Conservation (phyloP, 2,797 vertebrate species). For the Tapirus indicus region DNA sequence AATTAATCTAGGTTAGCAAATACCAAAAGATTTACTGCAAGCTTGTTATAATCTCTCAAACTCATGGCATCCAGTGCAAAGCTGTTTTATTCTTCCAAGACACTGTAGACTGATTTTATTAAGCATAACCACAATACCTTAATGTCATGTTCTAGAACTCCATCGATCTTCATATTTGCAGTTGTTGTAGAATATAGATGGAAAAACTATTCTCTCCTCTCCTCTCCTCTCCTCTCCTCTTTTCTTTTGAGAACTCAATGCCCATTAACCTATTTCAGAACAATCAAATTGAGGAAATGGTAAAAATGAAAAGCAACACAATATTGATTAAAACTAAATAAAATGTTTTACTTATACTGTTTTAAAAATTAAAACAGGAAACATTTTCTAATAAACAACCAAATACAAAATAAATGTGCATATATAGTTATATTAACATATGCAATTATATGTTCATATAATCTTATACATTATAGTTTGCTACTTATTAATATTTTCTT, state of each 20-base stretch:
- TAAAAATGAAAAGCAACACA: not conserved
- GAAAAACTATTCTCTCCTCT: not conserved
- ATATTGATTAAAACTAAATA: not conserved
- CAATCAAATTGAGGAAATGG: not conserved
- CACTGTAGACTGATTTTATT: not conserved
- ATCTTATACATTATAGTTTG: not conserved
- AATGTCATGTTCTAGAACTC: not conserved
- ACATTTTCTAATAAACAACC: not conserved
- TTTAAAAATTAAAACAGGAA: conserved; percentile 11
- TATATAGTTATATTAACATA: not conserved
- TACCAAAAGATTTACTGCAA: conserved; percentile 21
- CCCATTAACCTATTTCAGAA: not conserved
- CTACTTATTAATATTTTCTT: not conserved
- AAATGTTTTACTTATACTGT: not conserved
- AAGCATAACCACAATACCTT: not conserved
- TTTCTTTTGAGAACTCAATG: not conserved
- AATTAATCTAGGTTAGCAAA: conserved; percentile 7
- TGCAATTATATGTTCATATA: not conserved
- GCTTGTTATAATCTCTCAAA: not conserved
- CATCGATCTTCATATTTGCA: not conserved
- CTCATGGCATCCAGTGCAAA: not conserved
- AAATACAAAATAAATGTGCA: not conserved
- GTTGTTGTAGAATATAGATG: not conserved
- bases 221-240: not conserved
- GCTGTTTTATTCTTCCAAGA: not conserved